phyloP scores from a whole-genome alignment of 2,888 invertebrate species.

The Argyra leucocephala region DNA sequence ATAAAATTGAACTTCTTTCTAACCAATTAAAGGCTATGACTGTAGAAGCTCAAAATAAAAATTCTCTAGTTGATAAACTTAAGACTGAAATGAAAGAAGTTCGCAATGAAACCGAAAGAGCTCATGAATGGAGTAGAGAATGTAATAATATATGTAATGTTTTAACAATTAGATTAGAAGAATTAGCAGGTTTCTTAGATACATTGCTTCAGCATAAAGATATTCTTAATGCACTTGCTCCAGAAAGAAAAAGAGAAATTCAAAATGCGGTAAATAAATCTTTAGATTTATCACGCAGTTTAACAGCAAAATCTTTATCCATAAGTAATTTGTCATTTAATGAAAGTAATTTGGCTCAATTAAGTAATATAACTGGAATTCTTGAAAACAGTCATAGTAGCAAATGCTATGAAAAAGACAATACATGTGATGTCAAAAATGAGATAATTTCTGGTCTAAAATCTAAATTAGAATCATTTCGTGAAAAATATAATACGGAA shows the following conservation, averaged over 20 bases:
- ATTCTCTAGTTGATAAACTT: constrained; percentile 17
- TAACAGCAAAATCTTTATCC: constrained; percentile 41
- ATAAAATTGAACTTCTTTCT: not conserved
- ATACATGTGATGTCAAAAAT: not conserved
- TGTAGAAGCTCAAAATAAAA: not conserved
- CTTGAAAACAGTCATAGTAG: constrained; percentile 25
- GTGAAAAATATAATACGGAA: not conserved
- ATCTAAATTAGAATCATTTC: not conserved
- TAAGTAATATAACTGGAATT: constrained; percentile 45
- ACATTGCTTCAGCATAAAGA: constrained; percentile 49
- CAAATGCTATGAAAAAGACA: not conserved
- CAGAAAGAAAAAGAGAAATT: constrained; percentile 46
- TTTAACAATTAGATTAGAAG: constrained; percentile 49
- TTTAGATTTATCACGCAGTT: constrained; percentile 47
- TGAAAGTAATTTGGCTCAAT: constrained; percentile 46
- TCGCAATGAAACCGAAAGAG: constrained; percentile 32
- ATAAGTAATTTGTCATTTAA: constrained; percentile 37
- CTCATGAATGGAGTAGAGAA: constrained; percentile 37
- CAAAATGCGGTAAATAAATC: constrained; percentile 49
- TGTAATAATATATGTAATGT: constrained; percentile 40
- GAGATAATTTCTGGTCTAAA: not conserved
- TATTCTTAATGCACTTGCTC: constrained; percentile 46
- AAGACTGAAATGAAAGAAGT: constrained; percentile 32
- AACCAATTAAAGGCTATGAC: not conserved
- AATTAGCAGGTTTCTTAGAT: constrained; percentile 52